A percentile compares a stretch with the other conserved stretches of the same genome.
Conservation (phyloP, 2,888 invertebrate genomes). For the Lepidocyrtoides sp. region DNA sequence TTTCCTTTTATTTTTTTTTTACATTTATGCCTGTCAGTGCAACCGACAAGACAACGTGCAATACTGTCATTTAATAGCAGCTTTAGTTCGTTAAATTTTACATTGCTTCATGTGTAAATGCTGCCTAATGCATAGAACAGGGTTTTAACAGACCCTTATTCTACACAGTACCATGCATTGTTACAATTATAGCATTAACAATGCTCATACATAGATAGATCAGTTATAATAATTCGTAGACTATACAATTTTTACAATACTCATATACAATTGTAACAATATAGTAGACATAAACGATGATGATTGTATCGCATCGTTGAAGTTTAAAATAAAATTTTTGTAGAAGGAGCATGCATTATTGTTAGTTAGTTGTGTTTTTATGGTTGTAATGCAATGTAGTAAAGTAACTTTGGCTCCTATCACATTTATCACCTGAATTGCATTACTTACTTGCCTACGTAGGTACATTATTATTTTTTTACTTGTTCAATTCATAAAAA, state of each 20-base stretch:
- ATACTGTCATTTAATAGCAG: slow-evolving; percentile 12
- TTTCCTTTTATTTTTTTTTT: not conserved
- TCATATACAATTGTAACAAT: not conserved
- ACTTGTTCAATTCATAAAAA: slow-evolving; percentile 13
- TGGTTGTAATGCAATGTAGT: not conserved
- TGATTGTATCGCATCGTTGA: slow-evolving; percentile 4
- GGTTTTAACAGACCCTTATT: not conserved
- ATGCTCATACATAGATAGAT: slow-evolving; percentile 9
- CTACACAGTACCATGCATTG: not conserved
- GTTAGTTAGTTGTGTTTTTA: not conserved
- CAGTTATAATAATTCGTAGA: not conserved
- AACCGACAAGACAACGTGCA: not conserved
- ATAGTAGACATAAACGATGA: not conserved
- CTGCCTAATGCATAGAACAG: too few species aligned
- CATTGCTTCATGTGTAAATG: slow-evolving; percentile 3
- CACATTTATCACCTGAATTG: slow-evolving; percentile 67
- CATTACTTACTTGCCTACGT: not conserved
- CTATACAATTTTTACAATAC: not conserved
- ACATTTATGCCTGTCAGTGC: not conserved
- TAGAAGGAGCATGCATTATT: too few species aligned
- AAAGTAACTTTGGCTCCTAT: not conserved
- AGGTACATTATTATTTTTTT: slow-evolving; percentile 60
- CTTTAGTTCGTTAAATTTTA: not conserved
- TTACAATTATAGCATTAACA: slow-evolving; percentile 17
- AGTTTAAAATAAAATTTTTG: not conserved